phyloP scores from a whole-genome alignment of 2,888 invertebrate species.

The Euphydryas editha region DNA sequence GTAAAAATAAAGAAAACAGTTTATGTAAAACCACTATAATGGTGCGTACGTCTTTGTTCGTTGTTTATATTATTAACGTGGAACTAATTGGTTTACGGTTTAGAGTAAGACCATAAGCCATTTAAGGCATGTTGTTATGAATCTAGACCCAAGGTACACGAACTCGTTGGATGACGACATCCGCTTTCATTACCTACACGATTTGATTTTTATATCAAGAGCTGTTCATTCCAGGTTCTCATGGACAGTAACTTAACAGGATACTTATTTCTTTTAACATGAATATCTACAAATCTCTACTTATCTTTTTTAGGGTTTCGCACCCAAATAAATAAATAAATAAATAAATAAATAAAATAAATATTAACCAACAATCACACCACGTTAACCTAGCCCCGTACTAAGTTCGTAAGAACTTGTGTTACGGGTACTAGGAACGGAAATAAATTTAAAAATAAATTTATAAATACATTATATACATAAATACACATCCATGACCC shows the following conservation, averaged over 20 bases:
- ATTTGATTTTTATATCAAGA: conserved; percentile 42
- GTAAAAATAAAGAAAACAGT: neutral
- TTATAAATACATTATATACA: too few relatives aligned
- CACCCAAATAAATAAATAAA: too few relatives aligned
- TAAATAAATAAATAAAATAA: too few relatives aligned
- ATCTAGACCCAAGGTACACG: conserved; percentile 56
- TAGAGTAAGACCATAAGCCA: conserved; percentile 60
- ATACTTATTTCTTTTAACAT: neutral
- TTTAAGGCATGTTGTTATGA: conserved; percentile 67
- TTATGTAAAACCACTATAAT: neutral
- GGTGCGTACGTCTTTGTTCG: conserved; percentile 6
- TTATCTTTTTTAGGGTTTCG: neutral
- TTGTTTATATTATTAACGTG: conserved; percentile 16
- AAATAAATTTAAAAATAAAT: too few relatives aligned
- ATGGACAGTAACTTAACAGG: neutral
- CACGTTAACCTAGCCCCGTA: too few relatives aligned
- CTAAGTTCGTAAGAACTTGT: too few relatives aligned
- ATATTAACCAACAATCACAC: too few relatives aligned
- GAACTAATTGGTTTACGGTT: conserved; percentile 64
- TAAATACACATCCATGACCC: too few relatives aligned
- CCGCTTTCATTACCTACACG: conserved; percentile 60
- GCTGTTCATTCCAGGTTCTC: neutral
- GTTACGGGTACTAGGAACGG: too few relatives aligned
- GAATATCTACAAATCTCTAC: neutral
- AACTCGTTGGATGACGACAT: conserved; percentile 41